Conservation (phyloP, 2,888 invertebrate species). For the Melanotus villosus region DNA sequence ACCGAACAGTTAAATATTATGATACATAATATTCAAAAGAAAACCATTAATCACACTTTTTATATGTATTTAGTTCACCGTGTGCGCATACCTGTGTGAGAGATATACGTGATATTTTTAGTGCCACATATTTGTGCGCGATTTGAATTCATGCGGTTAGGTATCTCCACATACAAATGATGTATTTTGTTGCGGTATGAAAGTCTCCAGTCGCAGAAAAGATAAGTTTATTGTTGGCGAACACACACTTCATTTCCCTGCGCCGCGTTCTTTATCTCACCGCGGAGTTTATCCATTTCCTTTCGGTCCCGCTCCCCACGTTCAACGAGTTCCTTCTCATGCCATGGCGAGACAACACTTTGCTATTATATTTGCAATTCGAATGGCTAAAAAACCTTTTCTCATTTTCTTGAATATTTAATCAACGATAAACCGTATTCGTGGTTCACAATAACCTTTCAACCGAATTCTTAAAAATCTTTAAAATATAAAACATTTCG, state of each 20-base stretch:
- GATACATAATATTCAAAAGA: conserved; percentile 53
- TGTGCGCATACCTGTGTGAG: conserved; percentile 54
- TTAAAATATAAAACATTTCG: no score
- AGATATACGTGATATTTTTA: conserved; percentile 49
- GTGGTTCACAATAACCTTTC: not conserved
- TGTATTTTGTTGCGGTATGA: conserved; percentile 65
- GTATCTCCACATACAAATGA: conserved; percentile 68
- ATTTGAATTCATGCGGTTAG: conserved; percentile 65
- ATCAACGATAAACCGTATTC: conserved; percentile 16
- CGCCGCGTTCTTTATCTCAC: conserved; percentile 66
- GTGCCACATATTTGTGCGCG: conserved; percentile 56
- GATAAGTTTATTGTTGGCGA: conserved; percentile 68
- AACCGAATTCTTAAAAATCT: no score
- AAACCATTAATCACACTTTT: conserved; percentile 62
- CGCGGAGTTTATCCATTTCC: conserved; percentile 68
- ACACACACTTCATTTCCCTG: conserved; percentile 68
- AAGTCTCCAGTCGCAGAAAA: conserved; percentile 66
- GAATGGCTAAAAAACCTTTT: conserved; percentile 57
- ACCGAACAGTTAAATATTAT: conserved; percentile 59
- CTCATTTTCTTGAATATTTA: conserved; percentile 40
- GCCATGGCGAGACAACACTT: conserved; percentile 59
- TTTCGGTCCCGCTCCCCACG: conserved; percentile 59
- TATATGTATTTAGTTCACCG: conserved; percentile 55
- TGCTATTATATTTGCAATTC: conserved; percentile 65
- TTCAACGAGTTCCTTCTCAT: conserved; percentile 41